A percentile compares a stretch with the other conserved stretches of the same genome.
These are phyloP conservation scores for Sciaenops ocellatus DNA, from an alignment of 2,797 vertebrate genomes.

Conservation along the genomic window DNA sequence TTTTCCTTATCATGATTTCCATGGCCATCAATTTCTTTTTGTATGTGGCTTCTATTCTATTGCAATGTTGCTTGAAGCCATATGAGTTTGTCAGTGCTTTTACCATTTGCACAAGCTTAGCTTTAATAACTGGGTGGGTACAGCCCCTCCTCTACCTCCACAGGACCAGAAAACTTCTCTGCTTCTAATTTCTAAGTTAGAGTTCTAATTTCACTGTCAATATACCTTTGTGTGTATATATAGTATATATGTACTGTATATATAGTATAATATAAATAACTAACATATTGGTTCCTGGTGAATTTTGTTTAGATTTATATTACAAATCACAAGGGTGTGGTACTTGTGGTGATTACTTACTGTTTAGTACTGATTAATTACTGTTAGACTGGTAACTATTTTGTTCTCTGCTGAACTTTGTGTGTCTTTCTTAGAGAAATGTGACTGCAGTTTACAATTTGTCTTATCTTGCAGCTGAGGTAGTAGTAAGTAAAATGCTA, in stretches of 20 bases:
- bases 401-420: too few species aligned
- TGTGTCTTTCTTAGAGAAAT: too few species aligned
- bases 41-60: conserved; percentile 10
- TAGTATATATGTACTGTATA: neutral
- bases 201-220: too few species aligned
- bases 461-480: too few species aligned
- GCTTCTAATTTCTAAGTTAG: neutral
- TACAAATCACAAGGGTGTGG: too few species aligned
- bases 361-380: too few species aligned
- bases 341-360: too few species aligned
- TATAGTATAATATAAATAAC: neutral
- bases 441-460: too few species aligned
- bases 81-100: fast-evolving
- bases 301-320: neutral
- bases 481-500: too few species aligned
- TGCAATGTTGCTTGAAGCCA: neutral
- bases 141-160: conserved; percentile 51
- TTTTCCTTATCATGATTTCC: conserved; percentile 2
- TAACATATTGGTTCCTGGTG: neutral
- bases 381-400: too few species aligned
- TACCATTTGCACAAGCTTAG: neutral
- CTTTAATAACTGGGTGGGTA: conserved; percentile 18
- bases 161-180: conserved; percentile 18
- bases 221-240: neutral
- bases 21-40: conserved; percentile 14